Conservation (phyloP, 2,888 invertebrate species). For the Blera fallax region DNA sequence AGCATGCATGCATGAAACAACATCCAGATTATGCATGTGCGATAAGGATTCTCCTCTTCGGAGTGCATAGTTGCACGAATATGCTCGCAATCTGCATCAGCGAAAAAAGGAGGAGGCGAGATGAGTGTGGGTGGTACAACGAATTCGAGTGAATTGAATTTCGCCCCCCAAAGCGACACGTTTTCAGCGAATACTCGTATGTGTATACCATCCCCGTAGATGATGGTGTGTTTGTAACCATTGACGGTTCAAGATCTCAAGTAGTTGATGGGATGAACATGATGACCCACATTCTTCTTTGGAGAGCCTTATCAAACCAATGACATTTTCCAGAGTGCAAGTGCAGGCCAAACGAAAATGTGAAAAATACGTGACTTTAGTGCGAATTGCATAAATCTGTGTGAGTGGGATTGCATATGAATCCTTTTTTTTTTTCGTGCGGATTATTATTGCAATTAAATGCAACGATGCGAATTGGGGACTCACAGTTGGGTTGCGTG, state of each 20-base stretch:
- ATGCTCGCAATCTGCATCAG: constrained; percentile 62
- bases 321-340: constrained; percentile 47
- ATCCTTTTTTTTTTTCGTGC: not conserved
- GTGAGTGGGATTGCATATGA: not conserved
- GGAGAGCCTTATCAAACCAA: constrained; percentile 48
- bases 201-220: not conserved
- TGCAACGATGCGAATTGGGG: constrained; percentile 6
- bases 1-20: constrained; percentile 20
- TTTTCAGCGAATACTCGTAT: constrained; percentile 4
- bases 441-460: constrained; percentile 53
- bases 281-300: constrained; percentile 66
- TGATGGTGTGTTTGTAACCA: constrained; percentile 20
- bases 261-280: constrained; percentile 59
- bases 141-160: constrained; percentile 51
- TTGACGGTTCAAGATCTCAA: constrained; percentile 65
- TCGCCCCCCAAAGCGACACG: constrained; percentile 15
- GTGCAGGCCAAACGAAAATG: constrained; percentile 46
- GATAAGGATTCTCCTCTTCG: constrained; percentile 46
- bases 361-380: constrained; percentile 64
- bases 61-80: constrained; percentile 50
- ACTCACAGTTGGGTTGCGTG: not conserved
- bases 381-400: constrained; percentile 46
- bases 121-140: not conserved
- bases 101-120: not conserved
- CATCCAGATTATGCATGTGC: constrained; percentile 33